Percentiles rank a stretch among this genome's conserved stretches.
phyloP scores from a whole-genome alignment of 2,888 invertebrate species.

The Sepioteuthis lessoniana region DNA sequence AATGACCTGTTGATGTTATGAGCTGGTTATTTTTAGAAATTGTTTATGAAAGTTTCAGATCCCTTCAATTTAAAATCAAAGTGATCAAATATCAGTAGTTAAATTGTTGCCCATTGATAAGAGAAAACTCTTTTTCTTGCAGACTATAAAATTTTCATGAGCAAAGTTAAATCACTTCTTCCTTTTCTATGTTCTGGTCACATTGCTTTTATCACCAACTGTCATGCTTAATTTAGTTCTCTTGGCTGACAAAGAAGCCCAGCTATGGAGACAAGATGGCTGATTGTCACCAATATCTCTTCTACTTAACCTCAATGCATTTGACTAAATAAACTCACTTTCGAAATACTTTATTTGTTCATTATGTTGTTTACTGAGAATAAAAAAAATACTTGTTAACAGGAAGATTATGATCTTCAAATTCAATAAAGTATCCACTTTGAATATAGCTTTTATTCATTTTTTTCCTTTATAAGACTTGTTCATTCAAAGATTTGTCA shows the following conservation, averaged over 20 bases:
- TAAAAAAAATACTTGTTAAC: not conserved
- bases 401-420: not conserved
- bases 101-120: not conserved
- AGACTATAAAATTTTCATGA: not conserved
- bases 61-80: too few species aligned
- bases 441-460: not conserved
- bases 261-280: not conserved
- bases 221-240: not conserved
- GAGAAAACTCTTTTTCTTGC: not conserved
- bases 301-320: not conserved
- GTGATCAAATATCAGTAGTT: not conserved
- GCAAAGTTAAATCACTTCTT: not conserved
- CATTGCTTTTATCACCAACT: not conserved
- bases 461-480: not conserved
- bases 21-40: too few species aligned
- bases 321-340: not conserved
- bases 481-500: not conserved
- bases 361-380: not conserved
- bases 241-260: not conserved
- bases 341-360: not conserved
- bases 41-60: too few species aligned
- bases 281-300: conserved; percentile 24
- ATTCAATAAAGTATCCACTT: not conserved
- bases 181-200: not conserved
- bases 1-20: too few species aligned